Percentiles rank a stretch among this genome's conserved stretches.
phyloP scores from a whole-genome alignment of 2,797 vertebrate genomes.

The Melanotaenia trifasciata region DNA sequence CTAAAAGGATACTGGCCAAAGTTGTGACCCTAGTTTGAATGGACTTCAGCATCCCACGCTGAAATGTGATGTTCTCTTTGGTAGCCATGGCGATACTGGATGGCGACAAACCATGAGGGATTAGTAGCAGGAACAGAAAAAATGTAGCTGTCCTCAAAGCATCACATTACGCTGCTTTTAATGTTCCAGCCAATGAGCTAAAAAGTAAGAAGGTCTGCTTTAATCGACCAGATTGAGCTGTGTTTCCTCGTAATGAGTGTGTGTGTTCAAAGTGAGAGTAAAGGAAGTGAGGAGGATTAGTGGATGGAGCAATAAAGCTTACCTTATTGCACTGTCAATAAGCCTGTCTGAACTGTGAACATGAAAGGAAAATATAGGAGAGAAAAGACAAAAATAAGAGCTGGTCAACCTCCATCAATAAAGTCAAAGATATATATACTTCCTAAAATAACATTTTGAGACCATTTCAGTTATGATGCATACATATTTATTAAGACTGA shows the following conservation, averaged over 20 bases:
- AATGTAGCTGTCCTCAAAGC: constrained; percentile 5
- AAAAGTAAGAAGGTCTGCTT: constrained; percentile 21
- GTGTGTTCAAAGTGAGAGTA: constrained; percentile 26
- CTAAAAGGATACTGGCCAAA: constrained; percentile 96
- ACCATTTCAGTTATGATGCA: not conserved
- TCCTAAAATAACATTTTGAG: constrained; percentile 5
- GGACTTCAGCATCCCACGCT: constrained; percentile 94
- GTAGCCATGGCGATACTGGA: constrained; percentile 96
- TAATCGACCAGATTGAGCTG: constrained; percentile 28
- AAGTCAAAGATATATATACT: not conserved
- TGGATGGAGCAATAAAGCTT: constrained; percentile 33
- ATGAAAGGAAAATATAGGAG: not conserved
- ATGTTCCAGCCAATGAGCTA: constrained; percentile 17
- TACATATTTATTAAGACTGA: not conserved
- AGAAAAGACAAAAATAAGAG: constrained; percentile 19
- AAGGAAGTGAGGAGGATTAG: constrained; percentile 13
- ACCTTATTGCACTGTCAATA: constrained; percentile 80
- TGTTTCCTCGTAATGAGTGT: constrained; percentile 25
- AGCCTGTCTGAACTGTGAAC: constrained; percentile 73
- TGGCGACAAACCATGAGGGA: constrained; percentile 43
- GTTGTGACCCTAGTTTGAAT: constrained; percentile 97
- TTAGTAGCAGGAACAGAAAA: constrained; percentile 21
- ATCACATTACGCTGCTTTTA: constrained; percentile 28
- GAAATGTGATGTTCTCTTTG: constrained; percentile 98
- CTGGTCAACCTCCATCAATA: not conserved